These are phyloP conservation scores for Hypolimnas misippus DNA, from an alignment of 2,888 invertebrate genomes.

Conservation along the genomic window DNA sequence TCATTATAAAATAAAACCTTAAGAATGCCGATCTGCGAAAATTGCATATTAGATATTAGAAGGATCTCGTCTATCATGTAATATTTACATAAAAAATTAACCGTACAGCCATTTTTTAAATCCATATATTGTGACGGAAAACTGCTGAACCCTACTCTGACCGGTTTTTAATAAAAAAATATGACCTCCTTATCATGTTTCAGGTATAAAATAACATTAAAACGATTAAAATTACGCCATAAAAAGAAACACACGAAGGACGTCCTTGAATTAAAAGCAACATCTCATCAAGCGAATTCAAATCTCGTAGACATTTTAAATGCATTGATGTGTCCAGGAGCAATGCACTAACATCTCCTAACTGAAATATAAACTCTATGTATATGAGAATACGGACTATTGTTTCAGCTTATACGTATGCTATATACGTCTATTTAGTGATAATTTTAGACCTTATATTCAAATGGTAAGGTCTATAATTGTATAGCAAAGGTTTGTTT, in stretches of 20 bases:
- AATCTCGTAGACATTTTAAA: slow-evolving; percentile 36
- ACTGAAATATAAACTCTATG: slow-evolving; percentile 2
- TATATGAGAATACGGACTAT: neutral
- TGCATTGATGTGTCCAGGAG: slow-evolving; percentile 37
- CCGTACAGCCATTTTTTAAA: no score
- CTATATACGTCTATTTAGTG: neutral
- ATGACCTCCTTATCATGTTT: neutral
- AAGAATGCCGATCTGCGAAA: no score
- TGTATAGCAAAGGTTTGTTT: slow-evolving; percentile 13
- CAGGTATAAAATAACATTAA: neutral
- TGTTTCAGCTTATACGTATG: neutral
- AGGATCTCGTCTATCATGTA: no score
- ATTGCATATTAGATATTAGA: no score
- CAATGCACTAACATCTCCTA: slow-evolving; percentile 30
- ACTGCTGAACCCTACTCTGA: no score
- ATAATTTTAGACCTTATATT: slow-evolving; percentile 4
- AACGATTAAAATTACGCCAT: slow-evolving; percentile 2
- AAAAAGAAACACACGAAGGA: slow-evolving; percentile 16
- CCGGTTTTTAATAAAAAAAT: no score
- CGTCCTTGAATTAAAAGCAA: slow-evolving; percentile 17
- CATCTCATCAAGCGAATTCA: slow-evolving; percentile 30
- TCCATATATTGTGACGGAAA: no score
- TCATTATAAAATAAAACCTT: no score
- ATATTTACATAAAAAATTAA: no score
- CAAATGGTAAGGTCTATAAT: slow-evolving; percentile 3